Conservation (phyloP, 2,888 invertebrate genomes). For the Antheraea assamensis region DNA sequence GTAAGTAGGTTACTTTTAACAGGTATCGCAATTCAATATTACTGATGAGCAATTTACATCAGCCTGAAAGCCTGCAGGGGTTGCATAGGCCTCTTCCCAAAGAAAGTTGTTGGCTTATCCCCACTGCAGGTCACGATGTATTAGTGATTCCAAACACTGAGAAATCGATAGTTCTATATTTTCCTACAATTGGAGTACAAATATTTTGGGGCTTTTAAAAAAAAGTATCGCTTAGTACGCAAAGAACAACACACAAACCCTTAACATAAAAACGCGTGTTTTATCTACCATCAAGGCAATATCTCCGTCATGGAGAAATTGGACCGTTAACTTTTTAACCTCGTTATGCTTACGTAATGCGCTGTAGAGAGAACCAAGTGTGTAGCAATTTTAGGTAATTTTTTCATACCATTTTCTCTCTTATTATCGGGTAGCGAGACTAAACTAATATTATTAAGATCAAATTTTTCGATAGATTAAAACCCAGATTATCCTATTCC, state of each 20-base stretch:
- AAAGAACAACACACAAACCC: neutral
- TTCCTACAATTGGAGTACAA: neutral
- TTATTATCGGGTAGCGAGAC: neutral
- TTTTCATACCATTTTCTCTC: neutral
- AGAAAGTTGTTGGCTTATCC: no score
- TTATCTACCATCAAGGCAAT: conserved; percentile 10
- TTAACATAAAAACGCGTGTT: conserved; percentile 11
- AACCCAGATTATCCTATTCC: neutral
- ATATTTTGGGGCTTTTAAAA: neutral
- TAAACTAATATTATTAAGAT: neutral
- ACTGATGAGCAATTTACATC: no score
- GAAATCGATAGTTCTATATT: no score
- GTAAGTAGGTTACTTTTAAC: no score
- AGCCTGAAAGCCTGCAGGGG: no score
- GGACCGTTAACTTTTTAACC: conserved; percentile 12
- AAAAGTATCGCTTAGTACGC: neutral
- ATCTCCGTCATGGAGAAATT: conserved; percentile 8
- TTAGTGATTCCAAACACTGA: no score
- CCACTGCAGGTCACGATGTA: no score
- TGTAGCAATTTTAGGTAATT: neutral
- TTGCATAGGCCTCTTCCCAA: no score
- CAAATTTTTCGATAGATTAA: neutral
- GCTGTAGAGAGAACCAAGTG: neutral
- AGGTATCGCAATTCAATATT: no score
- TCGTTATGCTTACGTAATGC: conserved; percentile 12